These are phyloP conservation scores for Leptinotarsa texana DNA, from an alignment of 1,140 invertebrate genomes.

Conservation along the genomic window DNA sequence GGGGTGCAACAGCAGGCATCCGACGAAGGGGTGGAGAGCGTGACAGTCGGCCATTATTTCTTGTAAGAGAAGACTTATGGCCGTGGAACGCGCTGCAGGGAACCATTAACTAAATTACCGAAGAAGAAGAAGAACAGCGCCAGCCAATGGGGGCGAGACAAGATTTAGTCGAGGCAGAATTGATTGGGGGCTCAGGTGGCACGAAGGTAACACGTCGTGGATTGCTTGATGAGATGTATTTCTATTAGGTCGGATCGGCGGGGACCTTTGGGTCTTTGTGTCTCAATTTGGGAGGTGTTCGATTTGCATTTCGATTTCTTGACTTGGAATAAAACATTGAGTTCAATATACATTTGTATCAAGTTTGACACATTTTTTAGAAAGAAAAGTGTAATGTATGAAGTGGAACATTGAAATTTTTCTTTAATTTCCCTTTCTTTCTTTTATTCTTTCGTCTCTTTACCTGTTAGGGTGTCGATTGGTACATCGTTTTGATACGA, in stretches of 20 bases:
- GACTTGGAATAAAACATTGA: no score
- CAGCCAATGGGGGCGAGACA: slow-evolving; percentile 51
- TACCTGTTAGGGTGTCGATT: no score
- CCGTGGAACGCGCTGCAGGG: slow-evolving; percentile 51
- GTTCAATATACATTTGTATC: no score
- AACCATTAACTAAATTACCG: slow-evolving; percentile 56
- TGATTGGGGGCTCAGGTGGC: slow-evolving; percentile 51
- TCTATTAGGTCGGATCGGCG: slow-evolving; percentile 8
- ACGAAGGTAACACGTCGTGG: slow-evolving; percentile 29
- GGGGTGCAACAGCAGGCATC: slow-evolving; percentile 33
- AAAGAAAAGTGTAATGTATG: no score
- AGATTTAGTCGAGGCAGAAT: slow-evolving; percentile 46
- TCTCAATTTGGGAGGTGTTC: not conserved
- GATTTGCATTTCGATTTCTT: not conserved
- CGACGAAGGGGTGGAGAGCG: slow-evolving; percentile 47
- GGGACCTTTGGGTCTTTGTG: not conserved
- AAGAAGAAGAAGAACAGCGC: slow-evolving; percentile 45
- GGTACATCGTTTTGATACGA: no score
- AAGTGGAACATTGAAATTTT: no score
- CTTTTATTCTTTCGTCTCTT: no score
- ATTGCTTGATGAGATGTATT: slow-evolving; percentile 13
- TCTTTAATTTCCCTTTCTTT: no score
- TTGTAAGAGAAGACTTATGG: slow-evolving; percentile 55
- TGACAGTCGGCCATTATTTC: slow-evolving; percentile 56
- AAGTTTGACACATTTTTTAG: no score